Conservation (phyloP, 2,888 invertebrate genomes). For the Thereva nobilitata region DNA sequence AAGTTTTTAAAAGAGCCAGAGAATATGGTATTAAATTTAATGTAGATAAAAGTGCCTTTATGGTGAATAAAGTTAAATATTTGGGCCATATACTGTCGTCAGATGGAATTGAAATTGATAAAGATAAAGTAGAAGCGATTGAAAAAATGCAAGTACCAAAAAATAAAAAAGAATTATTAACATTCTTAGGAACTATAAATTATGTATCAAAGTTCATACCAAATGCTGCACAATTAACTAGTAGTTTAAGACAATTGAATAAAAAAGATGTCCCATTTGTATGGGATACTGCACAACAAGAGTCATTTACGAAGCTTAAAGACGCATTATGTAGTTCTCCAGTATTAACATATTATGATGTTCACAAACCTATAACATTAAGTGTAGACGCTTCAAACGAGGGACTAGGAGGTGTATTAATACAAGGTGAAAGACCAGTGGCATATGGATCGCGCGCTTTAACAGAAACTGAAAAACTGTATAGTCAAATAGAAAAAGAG, state of each 20-base stretch:
- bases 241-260: slow-evolving; percentile 37
- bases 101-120: slow-evolving; percentile 41
- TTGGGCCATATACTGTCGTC: slow-evolving; percentile 46
- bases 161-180: slow-evolving; percentile 36
- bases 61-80: slow-evolving; percentile 43
- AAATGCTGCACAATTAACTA: slow-evolving; percentile 40
- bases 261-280: slow-evolving; percentile 38
- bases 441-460: slow-evolving; percentile 50
- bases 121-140: slow-evolving; percentile 42
- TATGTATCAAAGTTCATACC: slow-evolving; percentile 44
- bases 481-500: slow-evolving; percentile 55
- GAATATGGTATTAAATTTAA: slow-evolving; percentile 44
- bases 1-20: slow-evolving; percentile 40
- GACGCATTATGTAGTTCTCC: slow-evolving; percentile 30
- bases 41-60: slow-evolving; percentile 45
- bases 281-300: slow-evolving; percentile 39
- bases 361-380: slow-evolving; percentile 45
- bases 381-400: slow-evolving; percentile 47
- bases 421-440: slow-evolving; percentile 50
- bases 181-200: slow-evolving; percentile 41
- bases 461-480: slow-evolving; percentile 48
- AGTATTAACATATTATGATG: slow-evolving; percentile 39
- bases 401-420: slow-evolving; percentile 48
- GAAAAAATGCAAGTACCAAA: slow-evolving; percentile 32
- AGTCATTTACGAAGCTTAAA: slow-evolving; percentile 38